A percentile compares a stretch with the other conserved stretches of the same genome.
Conservation (phyloP, 2,888 invertebrate genomes). For the Polymixis flavicincta region DNA sequence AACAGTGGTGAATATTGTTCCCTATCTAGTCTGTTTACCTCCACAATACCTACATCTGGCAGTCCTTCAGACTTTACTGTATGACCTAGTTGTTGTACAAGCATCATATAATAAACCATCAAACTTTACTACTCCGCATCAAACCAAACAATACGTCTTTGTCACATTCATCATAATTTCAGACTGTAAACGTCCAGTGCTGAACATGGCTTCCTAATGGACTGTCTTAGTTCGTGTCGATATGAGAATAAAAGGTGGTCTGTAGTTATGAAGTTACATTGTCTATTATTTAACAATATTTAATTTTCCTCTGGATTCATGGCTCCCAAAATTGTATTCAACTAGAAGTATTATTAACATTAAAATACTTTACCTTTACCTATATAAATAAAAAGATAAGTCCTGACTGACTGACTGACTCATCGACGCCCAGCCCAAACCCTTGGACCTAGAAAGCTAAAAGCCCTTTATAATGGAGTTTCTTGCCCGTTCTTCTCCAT, state of each 20-base stretch:
- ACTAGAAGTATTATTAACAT: background rate
- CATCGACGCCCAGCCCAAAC: too few species aligned
- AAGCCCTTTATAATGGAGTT: too few species aligned
- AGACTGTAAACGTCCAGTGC: conserved; percentile 12
- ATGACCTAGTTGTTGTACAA: conserved; percentile 37
- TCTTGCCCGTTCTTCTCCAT: too few species aligned
- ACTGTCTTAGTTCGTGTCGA: conserved; percentile 7
- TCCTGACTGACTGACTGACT: too few species aligned
- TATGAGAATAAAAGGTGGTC: background rate
- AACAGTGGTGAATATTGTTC: background rate
- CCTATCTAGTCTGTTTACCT: conserved; percentile 19
- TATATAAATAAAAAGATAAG: too few species aligned
- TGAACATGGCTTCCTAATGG: conserved; percentile 27
- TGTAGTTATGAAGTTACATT: background rate
- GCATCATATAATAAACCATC: conserved; percentile 4
- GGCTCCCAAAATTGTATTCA: background rate
- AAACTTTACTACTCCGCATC: conserved; percentile 17
- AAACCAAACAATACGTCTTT: conserved; percentile 29
- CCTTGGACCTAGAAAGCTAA: too few species aligned
- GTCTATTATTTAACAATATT: background rate
- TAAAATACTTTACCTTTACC: too few species aligned
- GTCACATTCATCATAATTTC: conserved; percentile 51
- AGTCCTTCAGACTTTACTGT: conserved; percentile 15
- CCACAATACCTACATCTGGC: conserved; percentile 6
- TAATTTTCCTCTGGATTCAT: background rate